These are phyloP conservation scores for Chlorops oryzae DNA, from an alignment of 1,140 invertebrate species.

Conservation along the genomic window DNA sequence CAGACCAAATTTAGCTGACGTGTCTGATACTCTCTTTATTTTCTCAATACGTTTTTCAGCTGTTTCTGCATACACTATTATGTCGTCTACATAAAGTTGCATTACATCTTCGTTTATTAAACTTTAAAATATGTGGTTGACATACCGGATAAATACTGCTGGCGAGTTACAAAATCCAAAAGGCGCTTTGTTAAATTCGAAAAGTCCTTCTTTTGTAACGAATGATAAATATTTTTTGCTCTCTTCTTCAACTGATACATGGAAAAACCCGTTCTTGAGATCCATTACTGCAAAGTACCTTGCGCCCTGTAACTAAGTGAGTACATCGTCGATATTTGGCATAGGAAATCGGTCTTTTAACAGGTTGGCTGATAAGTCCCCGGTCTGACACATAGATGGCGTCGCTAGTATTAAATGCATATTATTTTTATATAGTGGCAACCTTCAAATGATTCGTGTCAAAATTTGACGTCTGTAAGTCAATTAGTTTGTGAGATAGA, in stretches of 20 bases:
- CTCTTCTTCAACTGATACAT: slow-evolving; percentile 14
- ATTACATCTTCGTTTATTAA: slow-evolving; percentile 13
- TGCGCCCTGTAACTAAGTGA: slow-evolving; percentile 19
- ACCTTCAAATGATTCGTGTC: too few species aligned
- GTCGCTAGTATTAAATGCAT: too few species aligned
- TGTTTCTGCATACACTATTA: slow-evolving; percentile 7
- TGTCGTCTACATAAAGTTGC: slow-evolving; percentile 18
- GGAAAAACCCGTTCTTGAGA: slow-evolving; percentile 16
- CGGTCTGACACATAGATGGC: too few species aligned
- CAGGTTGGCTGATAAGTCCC: too few species aligned
- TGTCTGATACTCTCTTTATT: slow-evolving; percentile 22
- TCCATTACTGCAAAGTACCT: slow-evolving; percentile 22
- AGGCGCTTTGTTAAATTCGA: slow-evolving; percentile 15
- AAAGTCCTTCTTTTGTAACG: slow-evolving; percentile 13
- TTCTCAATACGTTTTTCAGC: slow-evolving; percentile 15
- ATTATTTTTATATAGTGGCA: too few species aligned
- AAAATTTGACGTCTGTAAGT: too few species aligned
- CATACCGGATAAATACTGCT: slow-evolving; percentile 45
- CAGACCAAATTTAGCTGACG: slow-evolving; percentile 32
- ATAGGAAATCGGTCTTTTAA: slow-evolving; percentile 27
- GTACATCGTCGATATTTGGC: slow-evolving; percentile 23
- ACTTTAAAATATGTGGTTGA: slow-evolving; percentile 28
- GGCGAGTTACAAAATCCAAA: slow-evolving; percentile 29
- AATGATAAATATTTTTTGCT: slow-evolving; percentile 17
- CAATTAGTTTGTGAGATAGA: too few species aligned